Conservation (phyloP, 2,888 invertebrate species). For the Eristalis pertinax region DNA sequence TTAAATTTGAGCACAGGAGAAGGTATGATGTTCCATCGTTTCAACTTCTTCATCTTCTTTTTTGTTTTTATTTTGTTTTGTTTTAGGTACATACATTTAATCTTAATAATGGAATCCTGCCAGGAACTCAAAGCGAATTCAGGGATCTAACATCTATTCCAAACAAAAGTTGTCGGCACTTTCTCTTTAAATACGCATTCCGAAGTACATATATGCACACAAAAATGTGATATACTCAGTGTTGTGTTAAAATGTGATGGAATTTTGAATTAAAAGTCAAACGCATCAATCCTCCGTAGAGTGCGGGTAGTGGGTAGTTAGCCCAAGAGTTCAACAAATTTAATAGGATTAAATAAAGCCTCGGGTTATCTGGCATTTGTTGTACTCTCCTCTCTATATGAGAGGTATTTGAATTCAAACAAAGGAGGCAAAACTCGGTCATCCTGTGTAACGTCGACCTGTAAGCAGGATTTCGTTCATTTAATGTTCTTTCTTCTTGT, state of each 20-base stretch:
- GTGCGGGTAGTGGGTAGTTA: not conserved
- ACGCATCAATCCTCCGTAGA: not conserved
- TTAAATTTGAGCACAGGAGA: constrained; percentile 19
- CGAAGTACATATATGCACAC: not conserved
- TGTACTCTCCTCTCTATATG: not conserved
- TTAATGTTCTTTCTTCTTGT: not conserved
- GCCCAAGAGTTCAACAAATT: not conserved
- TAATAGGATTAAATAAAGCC: not conserved
- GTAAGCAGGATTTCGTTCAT: not conserved
- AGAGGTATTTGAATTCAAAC: not conserved
- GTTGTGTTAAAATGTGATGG: not conserved
- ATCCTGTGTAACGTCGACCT: not conserved
- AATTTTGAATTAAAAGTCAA: constrained; percentile 4
- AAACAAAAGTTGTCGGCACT: constrained; percentile 3
- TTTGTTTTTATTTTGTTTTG: constrained; percentile 4
- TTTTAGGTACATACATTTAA: constrained; percentile 31
- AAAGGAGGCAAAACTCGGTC: not conserved
- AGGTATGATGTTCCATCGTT: not conserved
- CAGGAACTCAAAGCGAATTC: constrained; percentile 1
- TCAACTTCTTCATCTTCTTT: not conserved
- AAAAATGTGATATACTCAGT: not conserved
- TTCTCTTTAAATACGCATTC: not conserved
- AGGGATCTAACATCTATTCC: constrained; percentile 8
- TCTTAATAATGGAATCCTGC: constrained; percentile 33
- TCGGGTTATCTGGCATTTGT: not conserved